Conservation (phyloP, 1,140 invertebrate genomes). For the Drosophila rhopaloa region DNA sequence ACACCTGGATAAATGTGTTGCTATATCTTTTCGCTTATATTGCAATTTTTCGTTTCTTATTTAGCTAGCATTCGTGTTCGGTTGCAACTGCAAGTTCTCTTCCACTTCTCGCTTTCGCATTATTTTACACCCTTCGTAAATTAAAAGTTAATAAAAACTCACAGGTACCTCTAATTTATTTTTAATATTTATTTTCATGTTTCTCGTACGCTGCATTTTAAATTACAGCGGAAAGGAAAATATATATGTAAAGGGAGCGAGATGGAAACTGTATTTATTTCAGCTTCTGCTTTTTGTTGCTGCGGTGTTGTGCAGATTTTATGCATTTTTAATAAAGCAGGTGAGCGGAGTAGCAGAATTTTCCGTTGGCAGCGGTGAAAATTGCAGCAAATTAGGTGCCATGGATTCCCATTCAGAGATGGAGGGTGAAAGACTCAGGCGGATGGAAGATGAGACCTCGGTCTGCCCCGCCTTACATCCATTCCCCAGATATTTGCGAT, state of each 20-base stretch:
- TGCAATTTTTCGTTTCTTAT: slow-evolving; percentile 43
- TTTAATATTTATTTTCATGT: slow-evolving; percentile 78
- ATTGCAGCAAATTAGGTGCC: slow-evolving; percentile 74
- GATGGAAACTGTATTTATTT: slow-evolving; percentile 12
- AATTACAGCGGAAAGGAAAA: slow-evolving; percentile 47
- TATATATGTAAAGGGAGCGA: background rate
- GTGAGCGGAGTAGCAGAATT: slow-evolving; percentile 36
- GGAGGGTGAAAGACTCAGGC: slow-evolving; percentile 8
- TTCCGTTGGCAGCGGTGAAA: slow-evolving; percentile 64
- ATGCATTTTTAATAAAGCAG: slow-evolving; percentile 72
- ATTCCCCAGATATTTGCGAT: slow-evolving; percentile 30
- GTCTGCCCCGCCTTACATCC: slow-evolving; percentile 14
- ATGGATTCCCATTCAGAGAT: slow-evolving; percentile 37
- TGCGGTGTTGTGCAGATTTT: slow-evolving; percentile 50
- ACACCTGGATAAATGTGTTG: slow-evolving; percentile 18
- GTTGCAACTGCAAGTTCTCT: slow-evolving; percentile 39
- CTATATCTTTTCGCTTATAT: slow-evolving; percentile 47
- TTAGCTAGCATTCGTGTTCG: slow-evolving; percentile 24
- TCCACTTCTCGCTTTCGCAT: slow-evolving; percentile 14
- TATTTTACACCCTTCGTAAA: slow-evolving; percentile 71
- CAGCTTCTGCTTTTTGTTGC: slow-evolving; percentile 28
- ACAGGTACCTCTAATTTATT: slow-evolving; percentile 76
- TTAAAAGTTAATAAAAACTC: slow-evolving; percentile 78
- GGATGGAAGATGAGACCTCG: slow-evolving; percentile 33
- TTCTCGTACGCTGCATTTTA: slow-evolving; percentile 54